Evolutionary conservation across 2,888 invertebrate genomes (phyloP), one percentile per base, ranked within the genome.

Genomic region (Drosophila cracens): DNA sequence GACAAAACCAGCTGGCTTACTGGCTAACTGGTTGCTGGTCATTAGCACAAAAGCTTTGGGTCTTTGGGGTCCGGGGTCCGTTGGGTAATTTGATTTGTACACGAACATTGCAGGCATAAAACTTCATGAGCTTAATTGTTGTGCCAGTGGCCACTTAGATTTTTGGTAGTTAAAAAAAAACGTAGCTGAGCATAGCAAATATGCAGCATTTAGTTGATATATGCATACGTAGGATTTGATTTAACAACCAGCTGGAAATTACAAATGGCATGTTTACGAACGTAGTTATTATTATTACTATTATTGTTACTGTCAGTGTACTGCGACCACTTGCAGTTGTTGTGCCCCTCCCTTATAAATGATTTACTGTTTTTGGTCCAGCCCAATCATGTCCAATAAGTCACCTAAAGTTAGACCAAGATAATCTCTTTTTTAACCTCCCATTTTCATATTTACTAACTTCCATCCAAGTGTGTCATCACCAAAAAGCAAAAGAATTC

Each of bases 81-180:
- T 71, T 75, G 74, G 74, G 70, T 74, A 88, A 86, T 82, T 83
- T 75, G 73, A 85, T 85, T 83, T 81, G 52, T 63, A 71, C 76
- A 79, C 82, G 74, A 78, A 70, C 60, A 81, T 58, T 70, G 61
- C 71, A 53, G 36, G 60, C 69, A 61, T 67, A 46, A 66, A 81
- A 67, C 57, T 81, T 65, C 76, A 71, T 52, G 63, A 40, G 25
- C 56, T 48, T 58, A 70, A 71, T 80, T 82, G 63, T 60, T 53
- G 71, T 16, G 56, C 63, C 66, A 66, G 61, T 49, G 65, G 52
- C 54, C 61, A 51, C 25, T 21, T 21, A 13, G 13, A 16, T 36
- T 38, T 25, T 13, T 27, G 18, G 18, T 56, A n/a, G n/a, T 18
- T 46, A 46, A 46, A 46, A 25, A 21, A 46, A 46, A 46, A 16